Percentiles rank a stretch among this genome's conserved stretches.
Evolutionary conservation across 2,797 vertebrate species (phyloP).

Genomic region (Saxicola maurus): DNA sequence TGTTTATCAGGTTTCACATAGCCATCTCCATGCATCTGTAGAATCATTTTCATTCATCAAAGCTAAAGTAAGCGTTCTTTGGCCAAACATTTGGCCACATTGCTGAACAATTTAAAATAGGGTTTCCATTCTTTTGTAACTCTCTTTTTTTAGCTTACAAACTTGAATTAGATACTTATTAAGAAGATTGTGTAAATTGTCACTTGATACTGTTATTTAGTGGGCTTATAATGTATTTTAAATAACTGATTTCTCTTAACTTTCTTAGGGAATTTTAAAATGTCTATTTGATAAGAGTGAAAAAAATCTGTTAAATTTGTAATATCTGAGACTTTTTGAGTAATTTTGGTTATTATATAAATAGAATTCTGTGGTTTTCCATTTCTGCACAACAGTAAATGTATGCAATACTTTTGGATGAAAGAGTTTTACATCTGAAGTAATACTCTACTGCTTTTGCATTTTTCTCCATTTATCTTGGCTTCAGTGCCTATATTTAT

Average conservation of each 20-base stretch:
- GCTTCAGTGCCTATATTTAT: neutral
- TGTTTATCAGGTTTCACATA: neutral
- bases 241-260: neutral
- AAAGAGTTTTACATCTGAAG: neutral
- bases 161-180: neutral
- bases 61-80: neutral
- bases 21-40: neutral
- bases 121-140: neutral
- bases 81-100: neutral
- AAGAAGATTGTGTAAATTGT: neutral
- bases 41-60: neutral
- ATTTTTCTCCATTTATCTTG: neutral
- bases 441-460: neutral
- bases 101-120: neutral
- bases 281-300: neutral
- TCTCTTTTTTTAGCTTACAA: neutral
- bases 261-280: neutral
- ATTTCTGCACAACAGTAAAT: neutral
- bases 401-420: neutral
- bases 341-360: neutral
- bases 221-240: neutral
- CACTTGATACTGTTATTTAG: neutral
- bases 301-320: neutral
- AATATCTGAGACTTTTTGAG: neutral
- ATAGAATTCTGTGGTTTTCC: neutral